Conservation (phyloP, 2,888 invertebrate species). For the Sisyra nigra region DNA sequence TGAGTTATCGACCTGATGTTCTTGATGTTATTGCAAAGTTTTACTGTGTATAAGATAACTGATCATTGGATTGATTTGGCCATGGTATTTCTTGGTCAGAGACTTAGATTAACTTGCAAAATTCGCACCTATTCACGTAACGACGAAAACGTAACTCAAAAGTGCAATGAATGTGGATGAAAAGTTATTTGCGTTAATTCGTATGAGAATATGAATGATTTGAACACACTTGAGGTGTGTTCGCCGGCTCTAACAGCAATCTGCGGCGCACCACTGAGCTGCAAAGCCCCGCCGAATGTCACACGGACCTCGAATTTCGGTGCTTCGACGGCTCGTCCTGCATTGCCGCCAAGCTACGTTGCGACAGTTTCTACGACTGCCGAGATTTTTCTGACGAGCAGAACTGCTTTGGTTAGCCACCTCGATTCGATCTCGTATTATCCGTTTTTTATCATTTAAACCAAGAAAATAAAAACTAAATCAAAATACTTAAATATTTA, state of each 20-base stretch:
- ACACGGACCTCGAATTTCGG: slow-evolving; percentile 30
- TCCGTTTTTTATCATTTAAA: background rate
- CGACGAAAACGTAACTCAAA: too few species aligned
- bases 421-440: background rate
- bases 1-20: too few species aligned
- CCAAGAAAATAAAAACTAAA: background rate
- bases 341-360: slow-evolving; percentile 58
- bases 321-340: slow-evolving; percentile 52
- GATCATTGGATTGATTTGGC: too few species aligned
- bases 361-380: slow-evolving; percentile 85
- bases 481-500: slow-evolving; percentile 6
- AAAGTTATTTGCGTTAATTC: too few species aligned
- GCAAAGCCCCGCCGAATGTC: slow-evolving; percentile 13
- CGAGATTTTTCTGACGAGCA: slow-evolving; percentile 82
- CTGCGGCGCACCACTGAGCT: slow-evolving; percentile 23
- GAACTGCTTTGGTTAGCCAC: slow-evolving; percentile 56
- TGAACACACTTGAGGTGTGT: slow-evolving; percentile 9
- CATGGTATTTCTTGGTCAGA: too few species aligned
- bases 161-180: too few species aligned
- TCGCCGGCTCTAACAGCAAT: slow-evolving; percentile 24
- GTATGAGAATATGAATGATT: too few species aligned
- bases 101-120: too few species aligned
- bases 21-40: too few species aligned
- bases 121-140: too few species aligned
- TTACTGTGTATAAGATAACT: too few species aligned